Evolutionary conservation across 2,113 vertebrate genomes (phyloP), one percentile per base, ranked within the genome.

Genomic region (Dipodomys merriami): DNA sequence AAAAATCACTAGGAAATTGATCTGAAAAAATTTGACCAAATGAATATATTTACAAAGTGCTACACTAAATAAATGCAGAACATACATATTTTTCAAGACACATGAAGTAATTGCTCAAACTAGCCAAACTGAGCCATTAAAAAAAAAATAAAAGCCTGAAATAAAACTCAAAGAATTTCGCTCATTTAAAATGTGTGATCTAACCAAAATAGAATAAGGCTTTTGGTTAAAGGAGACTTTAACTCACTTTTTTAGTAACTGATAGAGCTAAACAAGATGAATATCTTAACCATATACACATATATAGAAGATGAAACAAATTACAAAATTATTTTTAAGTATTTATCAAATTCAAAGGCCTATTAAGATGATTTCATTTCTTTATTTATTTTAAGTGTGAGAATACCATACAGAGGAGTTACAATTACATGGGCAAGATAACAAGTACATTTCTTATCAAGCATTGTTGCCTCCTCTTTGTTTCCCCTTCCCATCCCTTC

Each of bases 271-370:
- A 93, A 69, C 33, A 81, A 76, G 12, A 78, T 92, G 27, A 83
- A 78, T 86, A 74, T n/a, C 29, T 7, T 67, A 20, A 74, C 39
- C 84, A 60, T 85, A 60, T 39, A 49, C 35, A 91, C 1, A 91
- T 33, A 71, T 49, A 94, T 30, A 35, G 29, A 82, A 96, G 88
- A 33, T 85, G 81, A 30, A 65, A 44, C 68, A n/a, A 64, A 20
- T 64, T 64, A 25, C 19, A 64, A 64, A 64, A 64, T 83, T 90
- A 69, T 87, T 84, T 84, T 91, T 13, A 88, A 73, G 30, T 62
- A 79, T 73, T 68, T 79, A 79, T 29, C 46, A 91, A 88, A 91
- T 67, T 7, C 53, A 12, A 83, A 57, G 13, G 13, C 6, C 2
- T 19, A 78, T 72, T 86, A 49, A 82, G 6, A 15, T 88, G 44